These are phyloP conservation scores for Seira ritae DNA, from an alignment of 2,888 invertebrate species.

Conservation along the genomic window DNA sequence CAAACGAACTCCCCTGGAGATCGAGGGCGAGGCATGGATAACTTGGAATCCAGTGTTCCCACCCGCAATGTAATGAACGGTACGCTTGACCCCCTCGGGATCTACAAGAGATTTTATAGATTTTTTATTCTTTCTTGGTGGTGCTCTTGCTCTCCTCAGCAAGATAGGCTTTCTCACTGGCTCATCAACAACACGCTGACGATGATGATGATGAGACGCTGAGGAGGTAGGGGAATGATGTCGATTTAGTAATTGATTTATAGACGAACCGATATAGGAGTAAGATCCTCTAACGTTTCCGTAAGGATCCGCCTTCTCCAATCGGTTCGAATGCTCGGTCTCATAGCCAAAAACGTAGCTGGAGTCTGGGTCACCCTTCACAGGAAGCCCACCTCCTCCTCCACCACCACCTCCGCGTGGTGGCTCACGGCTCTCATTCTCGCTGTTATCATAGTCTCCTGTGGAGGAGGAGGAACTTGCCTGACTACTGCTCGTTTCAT, in stretches of 20 bases:
- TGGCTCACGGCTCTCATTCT: conserved; percentile 36
- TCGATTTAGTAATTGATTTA: conserved; percentile 26
- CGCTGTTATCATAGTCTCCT: conserved; percentile 32
- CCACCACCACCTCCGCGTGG: background rate
- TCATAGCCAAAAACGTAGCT: conserved; percentile 70
- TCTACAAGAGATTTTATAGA: conserved; percentile 59
- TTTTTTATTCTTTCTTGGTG: conserved; percentile 38
- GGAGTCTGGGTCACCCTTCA: conserved; percentile 58
- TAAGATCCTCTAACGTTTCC: conserved; percentile 68
- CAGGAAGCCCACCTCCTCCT: conserved; percentile 21
- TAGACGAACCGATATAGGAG: conserved; percentile 58
- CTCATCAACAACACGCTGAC: background rate
- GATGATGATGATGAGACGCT: background rate
- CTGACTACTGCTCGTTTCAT: conserved; percentile 29
- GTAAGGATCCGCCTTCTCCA: conserved; percentile 64
- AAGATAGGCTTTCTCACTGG: background rate
- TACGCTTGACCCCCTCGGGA: conserved; percentile 61
- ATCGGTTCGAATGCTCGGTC: conserved; percentile 61
- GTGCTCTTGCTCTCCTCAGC: conserved; percentile 1
- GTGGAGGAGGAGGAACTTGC: conserved; percentile 25
- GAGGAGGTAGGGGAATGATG: background rate
- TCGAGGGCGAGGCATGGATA: conserved; percentile 63
- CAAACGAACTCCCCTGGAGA: conserved; percentile 56
- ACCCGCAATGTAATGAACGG: conserved; percentile 69
- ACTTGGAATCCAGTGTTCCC: conserved; percentile 66